phyloP scores from a whole-genome alignment of 2,888 invertebrate species.

The Rhynchonema sp. region DNA sequence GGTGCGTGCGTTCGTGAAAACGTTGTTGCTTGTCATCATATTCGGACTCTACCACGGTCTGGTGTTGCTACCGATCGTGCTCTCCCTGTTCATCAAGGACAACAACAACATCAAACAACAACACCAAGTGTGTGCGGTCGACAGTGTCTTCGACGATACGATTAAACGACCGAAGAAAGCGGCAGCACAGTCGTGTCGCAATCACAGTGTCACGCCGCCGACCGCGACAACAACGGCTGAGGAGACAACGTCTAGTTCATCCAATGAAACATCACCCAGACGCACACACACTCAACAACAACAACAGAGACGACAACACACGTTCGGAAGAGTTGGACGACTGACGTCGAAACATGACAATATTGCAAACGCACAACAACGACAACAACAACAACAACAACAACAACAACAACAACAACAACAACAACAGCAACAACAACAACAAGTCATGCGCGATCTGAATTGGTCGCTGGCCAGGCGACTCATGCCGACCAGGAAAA shows the following conservation, averaged over 20 bases:
- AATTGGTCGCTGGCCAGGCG: background rate
- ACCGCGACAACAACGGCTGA: too few species aligned
- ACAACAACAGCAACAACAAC: background rate
- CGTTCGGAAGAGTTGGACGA: too few species aligned
- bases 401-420: too few species aligned
- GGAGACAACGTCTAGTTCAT: background rate
- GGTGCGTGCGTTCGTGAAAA: constrained; percentile 67
- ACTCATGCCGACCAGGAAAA: background rate
- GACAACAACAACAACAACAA: background rate
- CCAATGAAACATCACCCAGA: too few species aligned
- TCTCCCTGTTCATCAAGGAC: constrained; percentile 11
- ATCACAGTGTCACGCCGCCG: background rate
- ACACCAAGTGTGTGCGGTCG: background rate
- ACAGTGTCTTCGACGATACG: background rate
- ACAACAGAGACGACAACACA: too few species aligned
- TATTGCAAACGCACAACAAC: too few species aligned
- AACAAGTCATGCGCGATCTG: background rate
- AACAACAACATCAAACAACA: background rate
- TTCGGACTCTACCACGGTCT: constrained; percentile 79
- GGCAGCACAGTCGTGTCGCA: background rate
- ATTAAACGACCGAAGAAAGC: background rate
- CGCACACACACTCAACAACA: too few species aligned
- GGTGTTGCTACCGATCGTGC: constrained; percentile 49
- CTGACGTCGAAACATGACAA: too few species aligned
- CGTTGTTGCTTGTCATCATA: constrained; percentile 76